These are phyloP conservation scores for Asbolus verrucosus DNA, from an alignment of 1,140 invertebrate species.

Conservation along the genomic window DNA sequence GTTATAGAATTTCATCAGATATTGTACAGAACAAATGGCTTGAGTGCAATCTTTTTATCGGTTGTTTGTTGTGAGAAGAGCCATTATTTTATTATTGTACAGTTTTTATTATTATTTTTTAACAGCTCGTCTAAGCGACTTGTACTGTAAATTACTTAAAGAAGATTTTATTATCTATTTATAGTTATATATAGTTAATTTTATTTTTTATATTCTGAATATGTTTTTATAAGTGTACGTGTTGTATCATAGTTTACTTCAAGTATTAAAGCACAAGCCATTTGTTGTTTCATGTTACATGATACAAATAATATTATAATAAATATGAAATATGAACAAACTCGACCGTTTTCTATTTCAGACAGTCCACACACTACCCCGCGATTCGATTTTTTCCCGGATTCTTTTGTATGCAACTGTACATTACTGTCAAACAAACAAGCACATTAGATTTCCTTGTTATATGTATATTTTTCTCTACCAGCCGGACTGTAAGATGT, in stretches of 20 bases:
- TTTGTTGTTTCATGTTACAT: conserved; percentile 58
- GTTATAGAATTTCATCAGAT: conserved; percentile 61
- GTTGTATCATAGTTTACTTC: conserved; percentile 59
- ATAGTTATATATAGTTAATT: conserved; percentile 55
- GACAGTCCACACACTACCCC: conserved; percentile 23
- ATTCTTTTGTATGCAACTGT: conserved; percentile 48
- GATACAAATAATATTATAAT: conserved; percentile 56
- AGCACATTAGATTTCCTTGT: conserved; percentile 53
- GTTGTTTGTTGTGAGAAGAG: conserved; percentile 59
- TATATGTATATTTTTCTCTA: conserved; percentile 61
- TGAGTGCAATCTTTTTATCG: conserved; percentile 62
- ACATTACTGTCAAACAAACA: conserved; percentile 53
- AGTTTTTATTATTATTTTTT: conserved; percentile 54
- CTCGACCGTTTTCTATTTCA: conserved; percentile 52
- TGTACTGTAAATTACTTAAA: conserved; percentile 57
- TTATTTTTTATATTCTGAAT: conserved; percentile 60
- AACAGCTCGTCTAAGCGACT: conserved; percentile 51
- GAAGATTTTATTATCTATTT: conserved; percentile 57
- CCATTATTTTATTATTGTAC: conserved; percentile 59
- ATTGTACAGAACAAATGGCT: conserved; percentile 65
- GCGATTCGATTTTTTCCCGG: conserved; percentile 34
- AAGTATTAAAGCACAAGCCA: conserved; percentile 61
- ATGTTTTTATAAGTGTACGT: conserved; percentile 58
- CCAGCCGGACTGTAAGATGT: conserved; percentile 61
- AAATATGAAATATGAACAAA: conserved; percentile 52